Evolutionary conservation across 2,113 vertebrate species (phyloP), one percentile per base, ranked within the genome.

Genomic region (Callorhinus ursinus): DNA sequence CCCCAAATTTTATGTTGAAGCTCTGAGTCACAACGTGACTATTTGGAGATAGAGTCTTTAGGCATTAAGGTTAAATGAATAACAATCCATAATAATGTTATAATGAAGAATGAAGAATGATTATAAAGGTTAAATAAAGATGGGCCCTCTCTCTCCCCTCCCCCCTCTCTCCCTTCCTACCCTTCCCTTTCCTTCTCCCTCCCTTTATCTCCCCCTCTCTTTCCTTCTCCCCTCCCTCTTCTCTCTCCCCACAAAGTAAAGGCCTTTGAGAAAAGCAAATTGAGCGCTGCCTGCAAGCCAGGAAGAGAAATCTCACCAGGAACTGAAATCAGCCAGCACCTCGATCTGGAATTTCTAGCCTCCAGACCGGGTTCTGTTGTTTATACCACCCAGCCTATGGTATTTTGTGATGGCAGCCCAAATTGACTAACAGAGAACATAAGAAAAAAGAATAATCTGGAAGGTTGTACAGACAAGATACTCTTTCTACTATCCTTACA

Each of bases 401-500:
- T 71, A 28, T 53, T 85, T 63, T 85, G 28, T 53, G 55, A 72
- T 31, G 26, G 7, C 2, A 77, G 59, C 15, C 26, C 33, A 51
- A 46, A 3, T 4, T 86, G 28, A 74, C 5, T 53, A 53, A 42
- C 16, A 79, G 0, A 31, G 26, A 63, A 55, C 13, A 63, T 71
- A 84, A 77, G 18, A 67, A 76, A 96, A 82, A 12, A 26, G 16
- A 77, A 42, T 79, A 88, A 95, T 61, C 10, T 24, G 46, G 31
- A 97, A 74, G 5, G 28, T 19, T 10, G 2, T 57, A 26, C 4
- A 79, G 7, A 82, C 5, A 51, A 88, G 22, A 2, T 31, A n/a
- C 12, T 76, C 8, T 46, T 61, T 4, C 42, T 28, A 36, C 4
- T 46, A 49, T 79, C 1, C 46, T 76, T n/a, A 26, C 1, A 12